phyloP scores from a whole-genome alignment of 2,888 invertebrate species.

The Brachycybe producta region DNA sequence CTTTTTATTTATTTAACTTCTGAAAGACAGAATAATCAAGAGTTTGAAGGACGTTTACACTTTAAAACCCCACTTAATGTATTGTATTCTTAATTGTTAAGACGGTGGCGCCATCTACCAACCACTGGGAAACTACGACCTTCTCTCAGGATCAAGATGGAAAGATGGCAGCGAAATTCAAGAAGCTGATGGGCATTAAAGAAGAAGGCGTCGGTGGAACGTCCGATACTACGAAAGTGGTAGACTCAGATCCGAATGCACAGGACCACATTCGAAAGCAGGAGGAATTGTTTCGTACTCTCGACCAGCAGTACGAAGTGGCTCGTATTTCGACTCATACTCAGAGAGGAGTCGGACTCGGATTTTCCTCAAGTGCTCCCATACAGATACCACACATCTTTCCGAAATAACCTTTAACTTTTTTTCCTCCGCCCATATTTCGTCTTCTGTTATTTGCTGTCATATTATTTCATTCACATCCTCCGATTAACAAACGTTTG shows the following conservation, averaged over 20 bases:
- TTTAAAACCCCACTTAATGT: too few relatives aligned
- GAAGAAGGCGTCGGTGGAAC: conserved; percentile 5
- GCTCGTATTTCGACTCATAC: conserved; percentile 92
- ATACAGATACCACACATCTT: too few relatives aligned
- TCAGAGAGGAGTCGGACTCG: conserved; percentile 54
- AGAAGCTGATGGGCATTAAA: conserved; percentile 91
- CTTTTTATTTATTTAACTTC: too few relatives aligned
- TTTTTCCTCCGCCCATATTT: too few relatives aligned
- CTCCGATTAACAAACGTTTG: too few relatives aligned
- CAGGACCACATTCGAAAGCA: conserved; percentile 35
- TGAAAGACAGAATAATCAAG: too few relatives aligned
- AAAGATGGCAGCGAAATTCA: conserved; percentile 85
- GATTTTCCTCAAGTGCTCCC: conserved; percentile 29
- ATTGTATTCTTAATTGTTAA: too few relatives aligned
- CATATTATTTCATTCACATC: too few relatives aligned
- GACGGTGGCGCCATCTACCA: conserved; percentile 26
- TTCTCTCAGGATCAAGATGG: conserved; percentile 86
- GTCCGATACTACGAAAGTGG: conserved; percentile 14
- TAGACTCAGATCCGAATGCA: conserved; percentile 18
- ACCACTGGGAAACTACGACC: conserved; percentile 68
- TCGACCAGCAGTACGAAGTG: conserved; percentile 94
- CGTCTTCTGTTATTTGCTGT: too few relatives aligned
- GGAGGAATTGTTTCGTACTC: conserved; percentile 69
- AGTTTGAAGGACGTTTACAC: too few relatives aligned
- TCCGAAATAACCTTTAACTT: conserved; percentile 2